Evolutionary conservation across 2,888 invertebrate species (phyloP), one percentile per base, ranked within the genome.

Genomic region (Andrena marginata): DNA sequence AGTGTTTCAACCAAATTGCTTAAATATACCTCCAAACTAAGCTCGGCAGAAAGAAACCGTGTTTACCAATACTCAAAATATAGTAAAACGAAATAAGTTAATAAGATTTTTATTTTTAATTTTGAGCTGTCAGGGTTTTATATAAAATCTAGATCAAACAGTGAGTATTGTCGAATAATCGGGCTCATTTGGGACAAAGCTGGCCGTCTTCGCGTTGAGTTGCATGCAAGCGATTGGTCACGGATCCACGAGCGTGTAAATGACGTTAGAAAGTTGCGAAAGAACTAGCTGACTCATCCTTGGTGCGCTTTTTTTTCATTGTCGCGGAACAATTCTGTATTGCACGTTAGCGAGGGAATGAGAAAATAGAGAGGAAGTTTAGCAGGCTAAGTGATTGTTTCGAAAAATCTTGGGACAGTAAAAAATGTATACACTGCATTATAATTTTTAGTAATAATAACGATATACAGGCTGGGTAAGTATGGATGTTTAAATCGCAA

Each of bases 251-350:
- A 85, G 63, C 60, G 79, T 68, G 60, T 72, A 85, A 90, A 89
- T 86, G 87, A 89, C 84, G 87, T 89, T 90, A 90, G 91, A 91
- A 91, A 91, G 90, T 90, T 89, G 85, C 82, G 62, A 79, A 88
- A 85, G 86, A 87, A 87, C 82, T 78, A 77, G 82, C 89, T 89
- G 89, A 90, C 86, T 90, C 90, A 89, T 88, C 85, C 80, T 68
- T 72, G 65, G 81, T 82, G 85, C 56, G 51, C 33, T 80, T 48
- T 75, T 85, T 77, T 56, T 68, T 68, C 65, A 54, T 33, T 62
- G 71, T 59, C 54, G 62, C 63, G 62, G 59, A 74, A 82, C 75
- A 65, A 29, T 59, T 35, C 68, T 48, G 59, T 51, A n/a, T 48
- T 49, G 31, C 69, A 62, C 33, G 26, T 33, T 42, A 35, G 31